These are phyloP conservation scores for Channa argus DNA, from an alignment of 2,113 vertebrate species.

Conservation along the genomic window DNA sequence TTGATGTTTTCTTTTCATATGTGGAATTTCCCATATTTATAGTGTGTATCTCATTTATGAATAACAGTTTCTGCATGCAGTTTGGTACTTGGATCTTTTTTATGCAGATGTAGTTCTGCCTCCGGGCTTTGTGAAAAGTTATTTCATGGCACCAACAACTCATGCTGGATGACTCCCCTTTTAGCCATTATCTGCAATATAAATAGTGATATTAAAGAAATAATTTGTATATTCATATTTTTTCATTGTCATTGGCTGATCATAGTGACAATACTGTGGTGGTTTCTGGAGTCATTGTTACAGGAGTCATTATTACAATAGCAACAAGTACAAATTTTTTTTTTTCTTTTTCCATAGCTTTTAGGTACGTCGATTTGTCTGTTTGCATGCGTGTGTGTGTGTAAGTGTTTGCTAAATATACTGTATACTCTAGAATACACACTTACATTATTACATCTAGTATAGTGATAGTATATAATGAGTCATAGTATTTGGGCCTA, in stretches of 20 bases:
- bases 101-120: background rate
- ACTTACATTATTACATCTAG: no score
- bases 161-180: background rate
- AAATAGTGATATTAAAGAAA: background rate
- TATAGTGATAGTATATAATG: no score
- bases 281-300: background rate
- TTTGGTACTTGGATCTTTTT: background rate
- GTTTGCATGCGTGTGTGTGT: slow-evolving; percentile 31
- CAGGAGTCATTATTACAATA: background rate
- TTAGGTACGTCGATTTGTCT: slow-evolving; percentile 23
- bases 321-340: background rate
- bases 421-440: background rate
- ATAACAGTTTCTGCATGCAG: background rate
- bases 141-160: background rate
- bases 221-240: background rate
- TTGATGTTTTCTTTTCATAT: no score
- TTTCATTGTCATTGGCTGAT: background rate
- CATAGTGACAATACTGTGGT: no score
- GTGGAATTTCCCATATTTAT: background rate
- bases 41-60: background rate
- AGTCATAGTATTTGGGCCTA: no score
- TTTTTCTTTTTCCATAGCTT: background rate
- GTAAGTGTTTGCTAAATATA: background rate
- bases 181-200: background rate
- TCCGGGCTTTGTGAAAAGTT: background rate